A percentile compares a stretch with the other conserved stretches of the same genome.
phyloP scores from a whole-genome alignment of 2,888 invertebrate genomes.

The Drosophila parthenogenetica region DNA sequence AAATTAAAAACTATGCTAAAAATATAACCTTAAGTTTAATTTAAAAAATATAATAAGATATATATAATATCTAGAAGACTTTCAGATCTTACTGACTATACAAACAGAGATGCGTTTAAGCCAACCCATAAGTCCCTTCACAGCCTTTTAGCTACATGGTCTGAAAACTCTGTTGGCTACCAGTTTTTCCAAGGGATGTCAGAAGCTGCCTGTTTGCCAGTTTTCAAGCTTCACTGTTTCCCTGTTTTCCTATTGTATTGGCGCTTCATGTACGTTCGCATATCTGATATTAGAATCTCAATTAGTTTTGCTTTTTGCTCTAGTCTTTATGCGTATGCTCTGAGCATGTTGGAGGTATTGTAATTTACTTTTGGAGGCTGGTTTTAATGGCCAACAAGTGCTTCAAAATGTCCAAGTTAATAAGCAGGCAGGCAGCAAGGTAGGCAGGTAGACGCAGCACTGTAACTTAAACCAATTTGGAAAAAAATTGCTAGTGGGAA shows the following conservation, averaged over 20 bases:
- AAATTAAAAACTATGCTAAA: too few species aligned
- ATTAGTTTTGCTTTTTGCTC: conserved; percentile 70
- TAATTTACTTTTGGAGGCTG: conserved; percentile 68
- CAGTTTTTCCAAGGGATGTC: conserved; percentile 64
- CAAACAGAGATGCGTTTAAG: background rate
- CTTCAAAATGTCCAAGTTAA: conserved; percentile 13
- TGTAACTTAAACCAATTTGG: background rate
- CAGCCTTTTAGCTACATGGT: conserved; percentile 28
- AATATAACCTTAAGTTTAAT: too few species aligned
- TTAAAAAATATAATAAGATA: too few species aligned
- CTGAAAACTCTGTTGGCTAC: conserved; percentile 57
- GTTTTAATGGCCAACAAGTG: conserved; percentile 45
- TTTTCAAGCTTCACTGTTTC: conserved; percentile 11
- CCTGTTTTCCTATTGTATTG: conserved; percentile 28
- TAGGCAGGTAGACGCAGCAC: background rate
- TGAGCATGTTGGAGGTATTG: conserved; percentile 53
- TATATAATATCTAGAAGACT: too few species aligned
- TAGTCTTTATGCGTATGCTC: conserved; percentile 62
- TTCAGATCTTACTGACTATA: too few species aligned
- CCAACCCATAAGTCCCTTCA: conserved; percentile 43
- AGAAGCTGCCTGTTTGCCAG: conserved; percentile 29
- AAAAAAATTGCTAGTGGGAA: background rate
- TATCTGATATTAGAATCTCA: conserved; percentile 81
- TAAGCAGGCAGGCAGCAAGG: conserved; percentile 7
- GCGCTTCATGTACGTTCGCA: conserved; percentile 67